Percentiles rank a stretch among this genome's conserved stretches.
phyloP scores from a whole-genome alignment of 2,888 invertebrate genomes.

The Ophion obscuratus region DNA sequence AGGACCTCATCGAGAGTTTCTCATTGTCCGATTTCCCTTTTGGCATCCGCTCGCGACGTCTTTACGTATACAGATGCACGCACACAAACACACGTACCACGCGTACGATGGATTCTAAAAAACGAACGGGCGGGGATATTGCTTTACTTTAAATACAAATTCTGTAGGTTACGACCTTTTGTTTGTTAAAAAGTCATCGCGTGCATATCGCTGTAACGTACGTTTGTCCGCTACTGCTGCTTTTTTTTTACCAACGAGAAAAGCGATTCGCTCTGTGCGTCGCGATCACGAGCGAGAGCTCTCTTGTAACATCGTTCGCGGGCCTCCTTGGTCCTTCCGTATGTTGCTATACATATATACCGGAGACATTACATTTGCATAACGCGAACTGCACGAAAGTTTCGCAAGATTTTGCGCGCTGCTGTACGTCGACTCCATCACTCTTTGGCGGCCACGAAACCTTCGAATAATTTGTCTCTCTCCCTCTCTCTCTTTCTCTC shows the following conservation, averaged over 20 bases:
- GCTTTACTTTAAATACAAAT: background rate
- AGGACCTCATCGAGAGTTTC: constrained; percentile 56
- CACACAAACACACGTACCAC: background rate
- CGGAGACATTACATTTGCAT: constrained; percentile 58
- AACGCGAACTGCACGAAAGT: constrained; percentile 57
- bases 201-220: background rate
- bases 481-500: constrained; percentile 29
- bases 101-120: background rate
- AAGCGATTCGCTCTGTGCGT: constrained; percentile 16
- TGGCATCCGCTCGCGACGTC: constrained; percentile 11
- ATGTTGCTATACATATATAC: constrained; percentile 6
- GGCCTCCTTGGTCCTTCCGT: constrained; percentile 28
- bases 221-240: background rate
- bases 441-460: constrained; percentile 49
- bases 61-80: background rate
- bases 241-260: constrained; percentile 13
- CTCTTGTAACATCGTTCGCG: constrained; percentile 31
- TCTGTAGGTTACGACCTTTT: constrained; percentile 16
- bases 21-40: constrained; percentile 59
- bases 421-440: constrained; percentile 50
- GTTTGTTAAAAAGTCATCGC: background rate
- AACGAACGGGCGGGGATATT: background rate
- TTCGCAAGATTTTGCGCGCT: constrained; percentile 59
- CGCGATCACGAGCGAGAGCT: constrained; percentile 39
- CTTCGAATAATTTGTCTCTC: constrained; percentile 48